Evolutionary conservation across 1,140 invertebrate species (phyloP).

Genomic region (Wiebesia pumilae): DNA sequence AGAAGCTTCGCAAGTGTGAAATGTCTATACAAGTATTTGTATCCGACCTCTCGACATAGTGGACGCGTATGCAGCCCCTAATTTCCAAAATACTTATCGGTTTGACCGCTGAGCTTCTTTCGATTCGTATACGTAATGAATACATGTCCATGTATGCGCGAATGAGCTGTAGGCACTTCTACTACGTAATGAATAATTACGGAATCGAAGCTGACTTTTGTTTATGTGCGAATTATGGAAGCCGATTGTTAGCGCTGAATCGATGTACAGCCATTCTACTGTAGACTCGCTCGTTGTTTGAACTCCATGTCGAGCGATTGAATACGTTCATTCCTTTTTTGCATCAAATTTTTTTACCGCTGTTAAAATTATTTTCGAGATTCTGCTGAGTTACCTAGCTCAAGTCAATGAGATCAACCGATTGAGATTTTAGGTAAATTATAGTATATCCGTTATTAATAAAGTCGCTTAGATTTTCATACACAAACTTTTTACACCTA

Average conservation of each 20-base stretch:
- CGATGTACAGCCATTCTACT: background rate
- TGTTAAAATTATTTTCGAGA: background rate
- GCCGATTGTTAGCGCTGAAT: background rate
- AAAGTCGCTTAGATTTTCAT: background rate
- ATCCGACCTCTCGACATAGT: too few relatives aligned
- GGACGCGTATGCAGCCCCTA: background rate
- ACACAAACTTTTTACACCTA: background rate
- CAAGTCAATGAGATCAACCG: background rate
- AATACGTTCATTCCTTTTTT: background rate
- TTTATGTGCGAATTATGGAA: constrained; percentile 32
- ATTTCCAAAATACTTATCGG: constrained; percentile 4
- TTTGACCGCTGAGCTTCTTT: background rate
- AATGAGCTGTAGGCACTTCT: background rate
- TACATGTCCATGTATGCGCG: background rate
- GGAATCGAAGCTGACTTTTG: constrained; percentile 36
- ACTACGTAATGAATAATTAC: constrained; percentile 38
- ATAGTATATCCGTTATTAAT: background rate
- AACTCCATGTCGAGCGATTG: background rate
- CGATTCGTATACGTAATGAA: background rate
- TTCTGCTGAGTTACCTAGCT: background rate
- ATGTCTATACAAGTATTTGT: too few relatives aligned
- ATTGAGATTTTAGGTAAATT: background rate
- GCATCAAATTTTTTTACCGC: background rate
- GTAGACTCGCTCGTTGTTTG: background rate
- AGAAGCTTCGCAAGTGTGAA: background rate